Evolutionary conservation across 2,888 invertebrate genomes (phyloP), one percentile per base, ranked within the genome.

Genomic region (Coelopa pilipes): DNA sequence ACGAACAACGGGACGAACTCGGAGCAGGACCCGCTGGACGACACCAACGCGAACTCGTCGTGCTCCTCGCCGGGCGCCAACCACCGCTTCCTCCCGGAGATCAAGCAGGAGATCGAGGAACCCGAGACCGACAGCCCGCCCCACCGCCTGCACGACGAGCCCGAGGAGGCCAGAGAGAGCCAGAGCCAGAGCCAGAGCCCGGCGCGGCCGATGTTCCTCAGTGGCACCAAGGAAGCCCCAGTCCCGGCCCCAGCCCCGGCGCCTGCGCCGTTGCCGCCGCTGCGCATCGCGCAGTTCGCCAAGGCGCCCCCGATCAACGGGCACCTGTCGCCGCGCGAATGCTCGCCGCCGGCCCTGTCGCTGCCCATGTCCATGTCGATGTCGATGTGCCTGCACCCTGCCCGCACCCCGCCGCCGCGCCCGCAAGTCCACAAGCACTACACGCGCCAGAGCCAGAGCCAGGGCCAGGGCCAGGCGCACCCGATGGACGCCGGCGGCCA

Each of bases 271-370:
- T 46, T 79, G 74, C 78, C 80, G n/a, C 82, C 84, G 1, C 71
- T 85, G 45, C 80, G 84, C 15, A 83, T 85, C n/a, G 84, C 86
- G 11, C 80, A 83, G 9, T 85, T 86, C 74, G 86, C 86, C 4
- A 84, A 79, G 63, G 78, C 79, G 34, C 46, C 75, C 12, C 66
- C 63, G 17, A 34, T 72, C 21, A 57, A 77, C 1, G 72, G 74
- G 11, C 59, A 70, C 11, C 24, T 15, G 9, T 10, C 17, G 15
- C 69, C 57, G 9, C 46, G 60, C 1, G n/a, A 73, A 50, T 76
- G 80, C 9, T 82, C 82, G 2, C 78, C 80, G 21, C 78, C 79
- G 0, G 73, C 80, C 12, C 74, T 79, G 0, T 76, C 76, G 21
- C 79, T 80, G 75, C 73, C 75, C 3, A n/a, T n/a, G n/a, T n/a